These are phyloP conservation scores for Tetramorium parvispinum DNA, from an alignment of 1,140 invertebrate genomes.

Conservation along the genomic window DNA sequence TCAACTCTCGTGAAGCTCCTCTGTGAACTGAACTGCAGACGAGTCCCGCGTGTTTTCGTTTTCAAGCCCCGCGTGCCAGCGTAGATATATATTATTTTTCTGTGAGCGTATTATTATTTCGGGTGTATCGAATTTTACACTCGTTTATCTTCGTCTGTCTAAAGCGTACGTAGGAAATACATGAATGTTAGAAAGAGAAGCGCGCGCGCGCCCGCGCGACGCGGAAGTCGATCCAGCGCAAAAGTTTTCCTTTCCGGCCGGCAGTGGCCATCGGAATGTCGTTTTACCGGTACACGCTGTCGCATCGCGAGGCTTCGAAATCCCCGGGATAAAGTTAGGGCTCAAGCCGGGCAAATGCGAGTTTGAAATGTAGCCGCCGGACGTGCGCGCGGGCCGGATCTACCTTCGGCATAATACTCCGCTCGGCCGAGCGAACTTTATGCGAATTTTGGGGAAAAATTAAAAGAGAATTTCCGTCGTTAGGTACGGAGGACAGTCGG, in stretches of 20 bases:
- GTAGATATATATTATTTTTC: neutral
- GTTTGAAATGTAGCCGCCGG: slow-evolving; percentile 74
- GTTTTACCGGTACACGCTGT: slow-evolving; percentile 75
- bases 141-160: neutral
- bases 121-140: neutral
- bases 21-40: neutral
- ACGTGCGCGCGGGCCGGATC: slow-evolving; percentile 67
- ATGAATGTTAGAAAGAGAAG: neutral
- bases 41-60: neutral
- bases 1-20: neutral
- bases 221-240: slow-evolving; percentile 29
- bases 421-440: slow-evolving; percentile 76
- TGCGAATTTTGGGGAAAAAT: slow-evolving; percentile 82
- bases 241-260: slow-evolving; percentile 69
- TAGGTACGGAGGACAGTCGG: slow-evolving; percentile 7
- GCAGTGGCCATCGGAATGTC: slow-evolving; percentile 70
- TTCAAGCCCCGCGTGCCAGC: neutral
- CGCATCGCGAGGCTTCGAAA: slow-evolving; percentile 73
- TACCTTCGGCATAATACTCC: slow-evolving; percentile 64
- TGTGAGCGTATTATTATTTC: neutral
- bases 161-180: neutral
- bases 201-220: slow-evolving; percentile 1
- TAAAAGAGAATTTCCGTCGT: slow-evolving; percentile 73
- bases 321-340: slow-evolving; percentile 73
- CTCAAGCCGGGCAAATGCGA: slow-evolving; percentile 75